A percentile compares a stretch with the other conserved stretches of the same genome.
Evolutionary conservation across 2,797 vertebrate species (phyloP).

Genomic region (Octomys mimax): DNA sequence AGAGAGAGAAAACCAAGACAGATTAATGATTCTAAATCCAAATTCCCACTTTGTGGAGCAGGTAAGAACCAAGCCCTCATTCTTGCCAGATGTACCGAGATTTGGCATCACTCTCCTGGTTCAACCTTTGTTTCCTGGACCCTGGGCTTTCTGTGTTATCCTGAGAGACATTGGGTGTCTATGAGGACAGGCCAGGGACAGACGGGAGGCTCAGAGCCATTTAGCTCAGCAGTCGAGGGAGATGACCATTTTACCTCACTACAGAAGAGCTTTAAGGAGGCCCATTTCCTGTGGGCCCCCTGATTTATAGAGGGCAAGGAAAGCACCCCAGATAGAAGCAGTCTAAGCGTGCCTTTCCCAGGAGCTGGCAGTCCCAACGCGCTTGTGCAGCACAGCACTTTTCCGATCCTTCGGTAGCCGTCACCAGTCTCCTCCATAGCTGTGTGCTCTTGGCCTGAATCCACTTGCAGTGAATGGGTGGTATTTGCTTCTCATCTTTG

Average conservation of each 20-base stretch:
- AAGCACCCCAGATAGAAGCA: not conserved
- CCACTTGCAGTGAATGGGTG: not conserved
- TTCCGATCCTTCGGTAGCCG: not conserved
- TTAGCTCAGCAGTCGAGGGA: rapidly evolving
- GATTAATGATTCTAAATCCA: not conserved
- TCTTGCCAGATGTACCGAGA: not conserved
- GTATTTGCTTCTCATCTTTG: not conserved
- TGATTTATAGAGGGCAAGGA: not conserved
- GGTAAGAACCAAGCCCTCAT: not conserved
- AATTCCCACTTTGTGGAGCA: not conserved
- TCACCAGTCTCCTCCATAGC: not conserved
- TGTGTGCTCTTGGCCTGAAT: rapidly evolving
- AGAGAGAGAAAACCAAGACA: not conserved
- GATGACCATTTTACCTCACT: rapidly evolving
- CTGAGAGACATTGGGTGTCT: not conserved
- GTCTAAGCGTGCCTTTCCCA: rapidly evolving
- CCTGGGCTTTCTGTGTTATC: rapidly evolving
- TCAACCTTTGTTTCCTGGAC: not conserved
- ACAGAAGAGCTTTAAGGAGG: not conserved
- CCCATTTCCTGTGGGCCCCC: not conserved
- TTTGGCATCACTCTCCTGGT: rapidly evolving
- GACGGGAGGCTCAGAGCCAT: not conserved
- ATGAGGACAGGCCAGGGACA: not conserved
- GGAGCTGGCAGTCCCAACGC: not conserved
- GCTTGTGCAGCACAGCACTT: rapidly evolving